phyloP scores from a whole-genome alignment of 1,140 invertebrate species.

The Odontomachus brunneus region DNA sequence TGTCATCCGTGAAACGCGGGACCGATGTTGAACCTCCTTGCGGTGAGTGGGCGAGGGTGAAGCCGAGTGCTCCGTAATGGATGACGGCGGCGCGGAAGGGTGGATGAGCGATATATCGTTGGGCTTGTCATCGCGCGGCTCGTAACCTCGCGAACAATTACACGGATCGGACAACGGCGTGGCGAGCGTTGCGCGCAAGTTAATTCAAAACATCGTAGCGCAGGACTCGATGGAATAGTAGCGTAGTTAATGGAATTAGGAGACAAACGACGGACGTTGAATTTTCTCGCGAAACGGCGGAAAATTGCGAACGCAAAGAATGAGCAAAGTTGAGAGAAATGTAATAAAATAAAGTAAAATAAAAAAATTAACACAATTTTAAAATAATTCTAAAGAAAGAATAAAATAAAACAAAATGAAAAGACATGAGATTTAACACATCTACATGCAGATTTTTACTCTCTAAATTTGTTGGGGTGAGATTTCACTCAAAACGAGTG shows the following conservation, averaged over 20 bases:
- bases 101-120: slow-evolving; percentile 71
- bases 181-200: slow-evolving; percentile 18
- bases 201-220: slow-evolving; percentile 33
- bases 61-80: slow-evolving; percentile 65
- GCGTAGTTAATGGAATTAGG: slow-evolving; percentile 36
- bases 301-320: neutral
- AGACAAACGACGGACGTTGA: neutral
- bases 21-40: slow-evolving; percentile 74
- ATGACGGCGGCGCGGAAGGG: slow-evolving; percentile 68
- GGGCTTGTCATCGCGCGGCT: slow-evolving; percentile 64
- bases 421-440: too few species aligned
- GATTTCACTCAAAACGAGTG: too few species aligned
- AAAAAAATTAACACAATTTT: too few species aligned
- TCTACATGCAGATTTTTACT: too few species aligned
- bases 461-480: too few species aligned
- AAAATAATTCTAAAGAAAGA: too few species aligned
- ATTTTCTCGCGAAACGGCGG: slow-evolving; percentile 5
- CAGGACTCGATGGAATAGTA: slow-evolving; percentile 1
- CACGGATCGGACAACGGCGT: slow-evolving; percentile 18
- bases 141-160: slow-evolving; percentile 59
- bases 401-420: too few species aligned
- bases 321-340: neutral
- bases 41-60: slow-evolving; percentile 72
- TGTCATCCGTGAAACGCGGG: slow-evolving; percentile 74
- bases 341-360: too few species aligned